Conservation (phyloP, 2,888 invertebrate species). For the Apeira syringaria region DNA sequence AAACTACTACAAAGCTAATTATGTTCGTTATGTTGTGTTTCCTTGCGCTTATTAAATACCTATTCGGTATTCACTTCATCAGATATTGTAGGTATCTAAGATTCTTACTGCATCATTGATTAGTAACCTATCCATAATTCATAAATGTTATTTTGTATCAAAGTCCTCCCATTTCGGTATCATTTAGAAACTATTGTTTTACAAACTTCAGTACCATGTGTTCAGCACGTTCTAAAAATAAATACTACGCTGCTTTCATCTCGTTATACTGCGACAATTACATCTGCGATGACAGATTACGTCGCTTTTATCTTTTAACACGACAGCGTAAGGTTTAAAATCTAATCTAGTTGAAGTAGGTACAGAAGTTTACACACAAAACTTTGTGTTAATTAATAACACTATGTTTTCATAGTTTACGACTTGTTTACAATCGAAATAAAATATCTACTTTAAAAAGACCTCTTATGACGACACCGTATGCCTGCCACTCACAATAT, state of each 20-base stretch:
- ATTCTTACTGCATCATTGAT: too few relatives aligned
- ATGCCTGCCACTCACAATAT: too few relatives aligned
- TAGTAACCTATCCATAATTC: too few relatives aligned
- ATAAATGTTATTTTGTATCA: too few relatives aligned
- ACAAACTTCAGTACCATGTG: slow-evolving; percentile 12
- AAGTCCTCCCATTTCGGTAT: too few relatives aligned
- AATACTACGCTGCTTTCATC: slow-evolving; percentile 71
- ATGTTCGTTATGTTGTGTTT: too few relatives aligned
- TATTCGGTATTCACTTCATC: too few relatives aligned
- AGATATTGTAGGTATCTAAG: too few relatives aligned
- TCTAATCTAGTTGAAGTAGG: slow-evolving; percentile 30
- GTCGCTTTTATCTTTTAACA: slow-evolving; percentile 57
- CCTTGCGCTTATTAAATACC: too few relatives aligned
- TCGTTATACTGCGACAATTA: slow-evolving; percentile 74
- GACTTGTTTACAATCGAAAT: slow-evolving; percentile 11
- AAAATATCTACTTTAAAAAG: background rate
- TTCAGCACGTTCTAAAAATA: slow-evolving; percentile 56
- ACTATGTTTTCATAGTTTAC: slow-evolving; percentile 8
- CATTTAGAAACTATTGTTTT: too few relatives aligned
- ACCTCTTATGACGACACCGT: background rate
- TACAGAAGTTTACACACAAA: background rate
- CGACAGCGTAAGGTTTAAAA: slow-evolving; percentile 56
- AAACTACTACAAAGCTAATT: too few relatives aligned
- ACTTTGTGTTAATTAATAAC: slow-evolving; percentile 5
- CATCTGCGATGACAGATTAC: slow-evolving; percentile 64